Conservation (phyloP, 2,888 invertebrate species). For the Antheraea assamensis region DNA sequence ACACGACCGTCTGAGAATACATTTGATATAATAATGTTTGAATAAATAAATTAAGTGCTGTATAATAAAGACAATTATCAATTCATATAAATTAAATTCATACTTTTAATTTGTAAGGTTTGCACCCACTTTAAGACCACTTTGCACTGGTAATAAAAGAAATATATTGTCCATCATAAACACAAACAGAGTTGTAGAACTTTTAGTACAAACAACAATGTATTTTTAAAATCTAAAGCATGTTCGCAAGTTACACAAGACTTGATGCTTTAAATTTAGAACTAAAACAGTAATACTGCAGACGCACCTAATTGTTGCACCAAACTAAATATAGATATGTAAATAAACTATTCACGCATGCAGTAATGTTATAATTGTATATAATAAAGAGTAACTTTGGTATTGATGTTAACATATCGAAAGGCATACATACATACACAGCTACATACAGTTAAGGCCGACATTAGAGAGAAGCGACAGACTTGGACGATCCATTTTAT, state of each 20-base stretch:
- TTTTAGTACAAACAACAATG: conserved; percentile 22
- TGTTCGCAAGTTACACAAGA: not conserved
- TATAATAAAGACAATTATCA: conserved; percentile 6
- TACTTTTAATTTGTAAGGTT: not conserved
- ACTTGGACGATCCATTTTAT: conserved; percentile 8
- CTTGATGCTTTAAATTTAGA: conserved; percentile 38
- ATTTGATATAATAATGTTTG: not conserved
- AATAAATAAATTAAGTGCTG: conserved; percentile 6
- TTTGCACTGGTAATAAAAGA: conserved; percentile 5
- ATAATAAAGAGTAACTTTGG: conserved; percentile 73
- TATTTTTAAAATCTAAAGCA: conserved; percentile 10
- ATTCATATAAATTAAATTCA: conserved; percentile 9
- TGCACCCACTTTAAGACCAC: not conserved
- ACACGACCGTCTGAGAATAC: conserved; percentile 14
- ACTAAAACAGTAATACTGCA: conserved; percentile 58
- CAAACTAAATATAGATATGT: conserved; percentile 50
- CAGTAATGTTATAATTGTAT: conserved; percentile 54
- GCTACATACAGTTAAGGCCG: conserved; percentile 19
- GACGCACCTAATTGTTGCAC: conserved; percentile 40
- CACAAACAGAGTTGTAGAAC: conserved; percentile 3
- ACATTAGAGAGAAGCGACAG: conserved; percentile 14
- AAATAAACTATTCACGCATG: conserved; percentile 52
- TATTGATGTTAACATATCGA: conserved; percentile 69
- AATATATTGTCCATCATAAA: not conserved
- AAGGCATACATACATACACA: conserved; percentile 41